A percentile compares a stretch with the other conserved stretches of the same genome.
Conservation (phyloP, 2,797 vertebrate species). For the Mormyrus proboscirostris region DNA sequence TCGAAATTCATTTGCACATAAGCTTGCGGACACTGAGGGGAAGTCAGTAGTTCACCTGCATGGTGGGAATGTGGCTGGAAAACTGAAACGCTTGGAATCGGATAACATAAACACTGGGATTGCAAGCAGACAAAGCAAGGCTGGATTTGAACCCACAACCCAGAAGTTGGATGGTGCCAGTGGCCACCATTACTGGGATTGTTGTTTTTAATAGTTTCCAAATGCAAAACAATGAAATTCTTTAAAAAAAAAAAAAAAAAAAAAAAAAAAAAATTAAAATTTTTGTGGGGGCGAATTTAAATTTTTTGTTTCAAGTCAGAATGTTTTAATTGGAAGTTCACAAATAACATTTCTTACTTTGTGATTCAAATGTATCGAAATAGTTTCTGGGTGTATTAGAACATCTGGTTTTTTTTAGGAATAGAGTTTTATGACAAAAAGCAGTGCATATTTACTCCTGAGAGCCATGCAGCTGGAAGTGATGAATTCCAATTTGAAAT, state of each 20-base stretch:
- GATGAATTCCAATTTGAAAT: conserved; percentile 38
- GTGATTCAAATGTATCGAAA: conserved; percentile 25
- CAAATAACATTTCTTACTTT: conserved; percentile 8
- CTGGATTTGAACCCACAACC: neutral
- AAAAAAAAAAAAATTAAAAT: too few species aligned
- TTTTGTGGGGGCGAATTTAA: neutral
- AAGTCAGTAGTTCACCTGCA: conserved; percentile 9
- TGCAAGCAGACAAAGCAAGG: neutral
- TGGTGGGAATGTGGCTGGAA: neutral
- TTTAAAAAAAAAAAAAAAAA: neutral
- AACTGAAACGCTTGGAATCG: neutral
- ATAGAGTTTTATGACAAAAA: conserved; percentile 33
- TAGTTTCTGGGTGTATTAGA: conserved; percentile 11
- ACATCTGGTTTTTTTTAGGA: conserved; percentile 28
- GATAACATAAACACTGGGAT: neutral
- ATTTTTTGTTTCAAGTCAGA: conserved; percentile 13
- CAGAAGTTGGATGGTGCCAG: neutral
- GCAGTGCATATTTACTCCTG: conserved; percentile 27
- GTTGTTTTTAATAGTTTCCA: conserved; percentile 16
- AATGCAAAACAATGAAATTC: conserved; percentile 8
- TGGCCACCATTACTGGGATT: neutral
- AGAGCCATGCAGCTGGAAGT: conserved; percentile 26
- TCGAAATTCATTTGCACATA: neutral
- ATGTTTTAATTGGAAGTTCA: conserved; percentile 8
- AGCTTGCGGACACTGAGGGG: neutral